These are phyloP conservation scores for Rhamnusium bicolor DNA, from an alignment of 2,888 invertebrate genomes.

Conservation along the genomic window DNA sequence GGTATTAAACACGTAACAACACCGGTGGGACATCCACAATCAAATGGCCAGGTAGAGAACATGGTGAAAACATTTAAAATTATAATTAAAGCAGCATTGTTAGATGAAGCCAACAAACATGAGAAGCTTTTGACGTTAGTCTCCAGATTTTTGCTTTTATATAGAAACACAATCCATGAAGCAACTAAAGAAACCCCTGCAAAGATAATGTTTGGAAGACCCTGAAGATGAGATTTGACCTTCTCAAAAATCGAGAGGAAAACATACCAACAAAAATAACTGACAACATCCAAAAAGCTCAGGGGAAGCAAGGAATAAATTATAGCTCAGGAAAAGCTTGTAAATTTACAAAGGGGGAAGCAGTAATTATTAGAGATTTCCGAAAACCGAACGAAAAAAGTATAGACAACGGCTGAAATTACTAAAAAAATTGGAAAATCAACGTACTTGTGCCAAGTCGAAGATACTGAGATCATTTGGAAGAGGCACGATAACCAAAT, in stretches of 20 bases:
- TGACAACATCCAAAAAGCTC: not conserved
- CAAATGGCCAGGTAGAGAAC: too few relatives aligned
- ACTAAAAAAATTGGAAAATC: not conserved
- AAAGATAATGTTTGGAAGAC: not conserved
- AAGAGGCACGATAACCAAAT: too few relatives aligned
- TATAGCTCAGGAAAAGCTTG: not conserved
- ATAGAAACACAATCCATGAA: not conserved
- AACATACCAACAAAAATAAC: not conserved
- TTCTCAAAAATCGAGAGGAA: not conserved
- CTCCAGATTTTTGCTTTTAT: not conserved
- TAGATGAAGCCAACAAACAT: not conserved
- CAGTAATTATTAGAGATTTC: not conserved
- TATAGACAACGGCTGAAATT: not conserved
- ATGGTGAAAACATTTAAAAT: too few relatives aligned
- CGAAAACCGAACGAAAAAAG: not conserved
- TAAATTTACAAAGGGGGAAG: not conserved
- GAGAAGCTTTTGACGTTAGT: not conserved
- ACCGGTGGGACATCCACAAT: too few relatives aligned
- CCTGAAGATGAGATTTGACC: not conserved
- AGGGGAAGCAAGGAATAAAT: not conserved
- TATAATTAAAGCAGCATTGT: not conserved
- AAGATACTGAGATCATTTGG: not conserved
- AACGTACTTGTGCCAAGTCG: not conserved
- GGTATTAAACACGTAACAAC: too few relatives aligned
- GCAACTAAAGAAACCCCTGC: not conserved